These are phyloP conservation scores for Antrozous pallidus DNA, from an alignment of 2,797 vertebrate genomes.

Conservation along the genomic window DNA sequence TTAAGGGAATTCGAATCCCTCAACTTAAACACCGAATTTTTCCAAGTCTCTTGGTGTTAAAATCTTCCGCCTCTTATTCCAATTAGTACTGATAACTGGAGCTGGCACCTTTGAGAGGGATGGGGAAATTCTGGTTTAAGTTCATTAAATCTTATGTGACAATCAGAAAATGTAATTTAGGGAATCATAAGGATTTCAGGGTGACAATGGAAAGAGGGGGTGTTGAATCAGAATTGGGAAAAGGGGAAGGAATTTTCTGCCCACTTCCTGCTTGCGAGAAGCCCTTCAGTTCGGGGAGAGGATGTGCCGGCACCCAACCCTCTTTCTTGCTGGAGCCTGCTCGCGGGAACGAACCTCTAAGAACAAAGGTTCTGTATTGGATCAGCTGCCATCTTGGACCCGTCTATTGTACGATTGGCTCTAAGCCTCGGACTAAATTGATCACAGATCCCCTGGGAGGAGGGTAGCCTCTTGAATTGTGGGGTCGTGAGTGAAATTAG, in stretches of 20 bases:
- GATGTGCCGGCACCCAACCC: not conserved
- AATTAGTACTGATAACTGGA: not conserved
- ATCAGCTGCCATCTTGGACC: slow-evolving; percentile 45
- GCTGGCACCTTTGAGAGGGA: not conserved
- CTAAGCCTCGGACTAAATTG: slow-evolving; percentile 25
- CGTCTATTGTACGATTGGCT: not conserved
- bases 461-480: slow-evolving; percentile 41
- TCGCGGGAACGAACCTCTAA: not conserved
- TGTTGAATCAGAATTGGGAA: not conserved
- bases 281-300: not conserved
- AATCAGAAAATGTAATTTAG: not conserved
- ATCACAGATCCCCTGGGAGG: slow-evolving; percentile 43
- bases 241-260: not conserved
- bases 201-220: not conserved
- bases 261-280: not conserved
- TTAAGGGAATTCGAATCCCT: not conserved
- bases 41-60: not conserved
- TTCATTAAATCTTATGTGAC: not conserved
- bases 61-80: not conserved
- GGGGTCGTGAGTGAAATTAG: slow-evolving; percentile 57
- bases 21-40: not conserved
- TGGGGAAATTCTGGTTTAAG: not conserved
- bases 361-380: slow-evolving; percentile 45
- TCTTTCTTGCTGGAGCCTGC: not conserved
- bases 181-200: not conserved